Evolutionary conservation across 2,113 vertebrate species (phyloP).

Genomic region (Microcebus murinus): DNA sequence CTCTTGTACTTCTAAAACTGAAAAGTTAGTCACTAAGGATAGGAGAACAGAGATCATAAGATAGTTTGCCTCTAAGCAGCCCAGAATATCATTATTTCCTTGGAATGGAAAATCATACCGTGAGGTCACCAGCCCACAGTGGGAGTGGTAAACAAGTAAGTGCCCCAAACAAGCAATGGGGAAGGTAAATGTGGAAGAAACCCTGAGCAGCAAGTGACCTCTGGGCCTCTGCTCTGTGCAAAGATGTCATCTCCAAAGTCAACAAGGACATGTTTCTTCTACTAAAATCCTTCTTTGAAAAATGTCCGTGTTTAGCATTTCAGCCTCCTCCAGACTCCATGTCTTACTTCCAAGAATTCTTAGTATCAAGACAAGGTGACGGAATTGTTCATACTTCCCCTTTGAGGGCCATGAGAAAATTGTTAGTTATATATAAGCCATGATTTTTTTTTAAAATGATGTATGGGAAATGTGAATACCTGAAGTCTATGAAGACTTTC

Average conservation of each 20-base stretch:
- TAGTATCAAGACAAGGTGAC: background rate
- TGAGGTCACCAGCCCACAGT: background rate
- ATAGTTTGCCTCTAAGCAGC: background rate
- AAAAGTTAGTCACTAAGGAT: background rate
- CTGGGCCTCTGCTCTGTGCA: background rate
- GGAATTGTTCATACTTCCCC: background rate
- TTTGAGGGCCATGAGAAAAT: background rate
- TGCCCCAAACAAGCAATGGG: background rate
- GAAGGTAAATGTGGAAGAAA: fast-evolving
- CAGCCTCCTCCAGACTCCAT: background rate
- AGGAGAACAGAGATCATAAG: background rate
- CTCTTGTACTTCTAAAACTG: background rate
- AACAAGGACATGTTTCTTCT: background rate
- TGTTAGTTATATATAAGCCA: background rate
- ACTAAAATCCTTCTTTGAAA: background rate
- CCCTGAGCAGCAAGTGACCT: fast-evolving
- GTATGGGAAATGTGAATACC: background rate
- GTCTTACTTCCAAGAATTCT: slow-evolving; percentile 49
- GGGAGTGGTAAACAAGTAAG: background rate
- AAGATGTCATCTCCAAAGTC: too few species aligned
- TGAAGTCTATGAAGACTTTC: background rate
- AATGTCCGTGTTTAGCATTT: background rate
- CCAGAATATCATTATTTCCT: background rate
- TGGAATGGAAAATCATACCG: background rate
- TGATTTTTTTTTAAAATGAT: background rate